Percentiles rank a stretch among this genome's conserved stretches.
These are phyloP conservation scores for Cyphomyrmex costatus DNA, from an alignment of 1,140 invertebrate genomes.

Conservation along the genomic window DNA sequence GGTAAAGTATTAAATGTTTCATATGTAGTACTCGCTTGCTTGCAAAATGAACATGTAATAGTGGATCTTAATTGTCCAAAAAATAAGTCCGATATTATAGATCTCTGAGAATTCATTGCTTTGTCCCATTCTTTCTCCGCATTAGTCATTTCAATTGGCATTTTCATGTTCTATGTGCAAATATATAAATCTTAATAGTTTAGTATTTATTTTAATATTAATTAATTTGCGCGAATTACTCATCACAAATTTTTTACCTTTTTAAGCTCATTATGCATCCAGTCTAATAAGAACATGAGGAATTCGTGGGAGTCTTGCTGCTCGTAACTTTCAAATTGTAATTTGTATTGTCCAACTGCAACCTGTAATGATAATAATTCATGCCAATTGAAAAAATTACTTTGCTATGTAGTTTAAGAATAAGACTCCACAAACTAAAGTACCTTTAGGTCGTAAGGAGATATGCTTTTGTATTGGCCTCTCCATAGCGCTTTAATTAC, in stretches of 20 bases:
- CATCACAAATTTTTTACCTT: slow-evolving; percentile 84
- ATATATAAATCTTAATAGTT: slow-evolving; percentile 10
- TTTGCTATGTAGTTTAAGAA: neutral
- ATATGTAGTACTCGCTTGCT: slow-evolving; percentile 93
- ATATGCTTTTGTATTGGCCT: slow-evolving; percentile 92
- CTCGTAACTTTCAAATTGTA: slow-evolving; percentile 93
- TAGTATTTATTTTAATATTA: slow-evolving; percentile 29
- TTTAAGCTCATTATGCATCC: slow-evolving; percentile 96
- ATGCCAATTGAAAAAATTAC: slow-evolving; percentile 56
- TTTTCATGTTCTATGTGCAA: slow-evolving; percentile 69
- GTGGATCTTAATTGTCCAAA: slow-evolving; percentile 96
- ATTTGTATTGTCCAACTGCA: slow-evolving; percentile 91
- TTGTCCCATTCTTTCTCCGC: slow-evolving; percentile 92
- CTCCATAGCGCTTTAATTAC: slow-evolving; percentile 92
- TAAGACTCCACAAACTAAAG: slow-evolving; percentile 3
- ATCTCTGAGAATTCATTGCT: slow-evolving; percentile 91
- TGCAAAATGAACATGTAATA: slow-evolving; percentile 92
- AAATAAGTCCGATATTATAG: slow-evolving; percentile 93
- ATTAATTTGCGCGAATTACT: neutral
- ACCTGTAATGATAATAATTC: slow-evolving; percentile 85
- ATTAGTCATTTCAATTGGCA: slow-evolving; percentile 72
- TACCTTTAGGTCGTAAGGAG: slow-evolving; percentile 93
- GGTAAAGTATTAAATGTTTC: slow-evolving; percentile 96
- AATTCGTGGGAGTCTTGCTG: slow-evolving; percentile 99
- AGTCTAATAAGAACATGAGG: slow-evolving; percentile 95